Percentiles rank a stretch among this genome's conserved stretches.
Evolutionary conservation across 2,797 vertebrate genomes (phyloP).

Genomic region (Pseudotriccus pelzelni): DNA sequence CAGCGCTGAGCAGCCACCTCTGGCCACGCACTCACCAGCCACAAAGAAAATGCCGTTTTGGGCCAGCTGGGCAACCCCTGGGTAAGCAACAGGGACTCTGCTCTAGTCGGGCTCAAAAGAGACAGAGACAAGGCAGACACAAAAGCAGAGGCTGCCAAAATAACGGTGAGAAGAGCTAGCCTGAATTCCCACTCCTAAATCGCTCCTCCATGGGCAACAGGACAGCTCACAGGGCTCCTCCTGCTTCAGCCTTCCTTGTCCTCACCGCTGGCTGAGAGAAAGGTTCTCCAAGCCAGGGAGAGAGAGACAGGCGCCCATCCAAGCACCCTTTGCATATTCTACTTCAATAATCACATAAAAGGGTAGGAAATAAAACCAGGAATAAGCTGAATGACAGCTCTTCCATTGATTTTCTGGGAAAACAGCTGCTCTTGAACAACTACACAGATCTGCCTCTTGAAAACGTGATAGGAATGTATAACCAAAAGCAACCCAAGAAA

Average conservation of each 20-base stretch:
- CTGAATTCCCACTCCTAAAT: not conserved
- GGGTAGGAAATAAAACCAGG: not conserved
- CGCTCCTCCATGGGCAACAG: fast-evolving
- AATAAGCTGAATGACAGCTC: not conserved
- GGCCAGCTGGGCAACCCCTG: not conserved
- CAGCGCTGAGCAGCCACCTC: not conserved
- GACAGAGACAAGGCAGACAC: not conserved
- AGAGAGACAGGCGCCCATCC: not conserved
- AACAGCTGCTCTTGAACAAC: not conserved
- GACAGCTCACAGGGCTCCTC: not conserved
- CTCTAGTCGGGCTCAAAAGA: not conserved
- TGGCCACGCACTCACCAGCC: fast-evolving
- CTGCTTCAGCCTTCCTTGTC: not conserved
- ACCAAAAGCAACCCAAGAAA: not conserved
- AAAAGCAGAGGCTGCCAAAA: not conserved
- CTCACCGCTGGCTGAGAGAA: not conserved
- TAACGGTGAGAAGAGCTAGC: fast-evolving
- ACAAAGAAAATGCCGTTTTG: not conserved
- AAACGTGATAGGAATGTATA: not conserved
- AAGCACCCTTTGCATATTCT: not conserved
- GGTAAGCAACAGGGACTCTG: not conserved
- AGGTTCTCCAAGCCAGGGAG: not conserved
- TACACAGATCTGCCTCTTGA: not conserved
- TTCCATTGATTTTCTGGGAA: not conserved
- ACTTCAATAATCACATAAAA: not conserved